Evolutionary conservation across 2,888 invertebrate species (phyloP), one percentile per base, ranked within the genome.

Genomic region (Tethea ocularis): DNA sequence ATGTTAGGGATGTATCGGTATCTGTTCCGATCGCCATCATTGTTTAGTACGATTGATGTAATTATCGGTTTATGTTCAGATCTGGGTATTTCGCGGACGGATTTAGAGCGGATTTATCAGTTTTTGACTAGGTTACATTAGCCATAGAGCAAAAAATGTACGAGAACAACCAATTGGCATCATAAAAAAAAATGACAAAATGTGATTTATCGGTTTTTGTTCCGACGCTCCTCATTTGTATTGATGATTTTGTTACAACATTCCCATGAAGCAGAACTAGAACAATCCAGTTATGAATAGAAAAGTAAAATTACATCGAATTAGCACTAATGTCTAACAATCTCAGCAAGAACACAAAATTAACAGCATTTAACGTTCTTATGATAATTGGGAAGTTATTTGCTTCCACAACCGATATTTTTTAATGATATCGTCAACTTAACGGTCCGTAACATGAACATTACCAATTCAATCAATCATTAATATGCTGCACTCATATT

Each of bases 391-490:
- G 17, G 7, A 57, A 33, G 41, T 17, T 53, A 63, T 59, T 63
- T 13, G 52, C 59, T 70, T 67, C 57, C 63, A 65, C 61, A 59
- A 41, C 53, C 61, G 57, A 56, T 60, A 58, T 66, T 71, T 62
- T n/a, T 64, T 66, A 61, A 60, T 41, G 61, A 57, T 55, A 61
- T 62, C 46, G 59, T 58, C 53, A 61, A 57, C 52, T 57, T 74
- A 74, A 63, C 69, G 65, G 69, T 62, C 69, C 72, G 60, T 61
- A 58, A 67, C 63, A 38, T 61, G 52, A 71, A 64, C 62, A 74
- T 61, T 22, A 54, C 29, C 33, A 54, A 33, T 54, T 62, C 58
- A 57, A 61, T 66, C 52, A 10, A 56, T 58, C 26, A 58, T 46
- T 41, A 51, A 52, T 52, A 52, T 56, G 60, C 58, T 63, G 59